Evolutionary conservation across 1,140 invertebrate genomes (phyloP).

Genomic region (Temnothorax curvispinosus): DNA sequence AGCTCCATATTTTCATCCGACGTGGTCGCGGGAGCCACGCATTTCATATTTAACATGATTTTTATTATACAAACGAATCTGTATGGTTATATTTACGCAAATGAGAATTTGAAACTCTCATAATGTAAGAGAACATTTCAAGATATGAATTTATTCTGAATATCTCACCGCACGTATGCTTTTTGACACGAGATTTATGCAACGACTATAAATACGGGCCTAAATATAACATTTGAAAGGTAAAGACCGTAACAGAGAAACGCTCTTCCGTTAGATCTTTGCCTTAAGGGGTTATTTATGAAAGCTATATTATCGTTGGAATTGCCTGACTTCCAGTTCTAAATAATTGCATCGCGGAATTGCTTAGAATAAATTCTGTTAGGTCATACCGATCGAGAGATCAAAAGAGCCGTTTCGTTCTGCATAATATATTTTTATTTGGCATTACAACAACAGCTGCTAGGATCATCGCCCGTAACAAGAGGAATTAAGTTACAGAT

Average conservation of each 20-base stretch:
- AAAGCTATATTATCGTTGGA: conserved; percentile 36
- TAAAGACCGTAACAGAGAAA: conserved; percentile 17
- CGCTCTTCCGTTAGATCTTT: conserved; percentile 19
- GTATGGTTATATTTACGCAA: neutral
- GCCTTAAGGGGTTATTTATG: conserved; percentile 11
- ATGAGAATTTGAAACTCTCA: neutral
- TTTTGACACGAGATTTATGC: neutral
- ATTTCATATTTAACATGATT: neutral
- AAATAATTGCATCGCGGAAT: conserved; percentile 31
- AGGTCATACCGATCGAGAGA: conserved; percentile 38
- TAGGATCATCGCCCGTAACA: conserved; percentile 33
- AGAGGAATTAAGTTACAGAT: conserved; percentile 43
- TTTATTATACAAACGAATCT: neutral
- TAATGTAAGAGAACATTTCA: neutral
- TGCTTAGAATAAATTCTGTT: conserved; percentile 39
- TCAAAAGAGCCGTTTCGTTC: neutral
- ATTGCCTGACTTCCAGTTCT: conserved; percentile 46
- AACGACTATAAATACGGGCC: neutral
- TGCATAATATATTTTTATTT: conserved; percentile 25
- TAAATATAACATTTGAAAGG: conserved; percentile 9
- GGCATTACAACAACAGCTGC: conserved; percentile 12
- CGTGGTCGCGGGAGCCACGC: no score
- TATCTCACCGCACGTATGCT: neutral
- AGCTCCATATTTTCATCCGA: neutral
- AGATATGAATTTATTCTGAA: neutral